Conservation (phyloP, 2,797 vertebrate species). For the Chaenodraco wilsoni region DNA sequence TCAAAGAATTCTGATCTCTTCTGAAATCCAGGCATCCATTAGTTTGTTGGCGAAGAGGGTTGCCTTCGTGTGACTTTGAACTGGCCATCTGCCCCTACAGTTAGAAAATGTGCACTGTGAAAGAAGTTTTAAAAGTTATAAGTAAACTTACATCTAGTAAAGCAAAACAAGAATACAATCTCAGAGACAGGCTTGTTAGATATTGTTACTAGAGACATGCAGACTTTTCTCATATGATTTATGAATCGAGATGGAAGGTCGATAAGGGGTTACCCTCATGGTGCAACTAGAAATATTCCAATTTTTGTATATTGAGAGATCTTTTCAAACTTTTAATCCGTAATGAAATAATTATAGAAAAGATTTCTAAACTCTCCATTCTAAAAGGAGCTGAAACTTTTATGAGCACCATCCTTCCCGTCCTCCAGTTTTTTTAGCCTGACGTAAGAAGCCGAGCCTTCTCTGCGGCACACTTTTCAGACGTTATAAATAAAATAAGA, state of each 20-base stretch:
- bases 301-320: conserved; percentile 42
- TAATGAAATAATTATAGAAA: conserved; percentile 74
- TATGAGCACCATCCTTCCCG: conserved; percentile 68
- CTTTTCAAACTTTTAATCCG: conserved; percentile 62
- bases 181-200: conserved; percentile 19
- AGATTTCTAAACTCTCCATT: conserved; percentile 64
- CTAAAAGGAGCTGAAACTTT: conserved; percentile 75
- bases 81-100: conserved; percentile 20
- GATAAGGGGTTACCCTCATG: conserved; percentile 22
- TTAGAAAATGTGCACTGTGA: not conserved
- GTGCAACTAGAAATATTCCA: conserved; percentile 37
- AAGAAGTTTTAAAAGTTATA: conserved; percentile 24
- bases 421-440: conserved; percentile 57
- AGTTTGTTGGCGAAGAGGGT: not conserved
- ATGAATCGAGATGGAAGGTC: conserved; percentile 44
- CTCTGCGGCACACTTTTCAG: conserved; percentile 78
- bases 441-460: conserved; percentile 64
- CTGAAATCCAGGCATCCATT: conserved; percentile 43
- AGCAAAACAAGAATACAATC: conserved; percentile 1
- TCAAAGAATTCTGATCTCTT: conserved; percentile 22
- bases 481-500: conserved; percentile 77
- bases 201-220: conserved; percentile 16
- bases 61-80: conserved; percentile 21
- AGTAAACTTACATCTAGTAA: conserved; percentile 13
- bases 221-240: conserved; percentile 36